phyloP scores from a whole-genome alignment of 2,113 vertebrate genomes.

The Lophochroa leadbeateri region DNA sequence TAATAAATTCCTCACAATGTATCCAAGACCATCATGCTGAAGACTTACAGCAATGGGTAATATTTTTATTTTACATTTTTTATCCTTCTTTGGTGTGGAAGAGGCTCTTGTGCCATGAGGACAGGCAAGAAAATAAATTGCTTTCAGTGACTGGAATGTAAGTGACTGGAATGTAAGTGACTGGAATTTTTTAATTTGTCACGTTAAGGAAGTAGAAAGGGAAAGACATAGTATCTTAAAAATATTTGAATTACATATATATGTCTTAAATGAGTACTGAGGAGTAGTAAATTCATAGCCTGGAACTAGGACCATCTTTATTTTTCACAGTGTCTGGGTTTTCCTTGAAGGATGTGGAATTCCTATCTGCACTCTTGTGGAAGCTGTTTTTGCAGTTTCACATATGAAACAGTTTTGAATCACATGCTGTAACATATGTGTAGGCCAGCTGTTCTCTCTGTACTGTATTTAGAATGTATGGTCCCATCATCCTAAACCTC shows the following conservation, averaged over 20 bases:
- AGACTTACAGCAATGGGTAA: background rate
- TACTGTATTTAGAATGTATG: background rate
- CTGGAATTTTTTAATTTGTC: constrained; percentile 9
- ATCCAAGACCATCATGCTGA: background rate
- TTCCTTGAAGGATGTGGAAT: constrained; percentile 15
- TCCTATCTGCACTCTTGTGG: background rate
- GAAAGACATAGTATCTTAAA: background rate
- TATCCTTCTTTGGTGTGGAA: constrained; percentile 25
- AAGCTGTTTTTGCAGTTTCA: constrained; percentile 3
- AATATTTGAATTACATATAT: background rate
- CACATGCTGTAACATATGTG: constrained; percentile 31
- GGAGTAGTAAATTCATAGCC: background rate
- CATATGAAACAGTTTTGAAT: constrained; percentile 23
- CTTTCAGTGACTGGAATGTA: background rate
- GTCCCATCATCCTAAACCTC: background rate
- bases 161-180: background rate
- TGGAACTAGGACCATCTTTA: background rate
- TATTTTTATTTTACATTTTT: constrained; percentile 37
- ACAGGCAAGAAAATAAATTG: background rate
- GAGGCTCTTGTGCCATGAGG: background rate
- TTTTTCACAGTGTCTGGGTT: constrained; percentile 34
- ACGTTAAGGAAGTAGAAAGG: background rate
- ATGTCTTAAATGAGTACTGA: background rate
- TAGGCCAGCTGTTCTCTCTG: constrained; percentile 15
- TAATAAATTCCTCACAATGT: background rate